Conservation (phyloP, 2,888 invertebrate species). For the Clistopyga incitator region DNA sequence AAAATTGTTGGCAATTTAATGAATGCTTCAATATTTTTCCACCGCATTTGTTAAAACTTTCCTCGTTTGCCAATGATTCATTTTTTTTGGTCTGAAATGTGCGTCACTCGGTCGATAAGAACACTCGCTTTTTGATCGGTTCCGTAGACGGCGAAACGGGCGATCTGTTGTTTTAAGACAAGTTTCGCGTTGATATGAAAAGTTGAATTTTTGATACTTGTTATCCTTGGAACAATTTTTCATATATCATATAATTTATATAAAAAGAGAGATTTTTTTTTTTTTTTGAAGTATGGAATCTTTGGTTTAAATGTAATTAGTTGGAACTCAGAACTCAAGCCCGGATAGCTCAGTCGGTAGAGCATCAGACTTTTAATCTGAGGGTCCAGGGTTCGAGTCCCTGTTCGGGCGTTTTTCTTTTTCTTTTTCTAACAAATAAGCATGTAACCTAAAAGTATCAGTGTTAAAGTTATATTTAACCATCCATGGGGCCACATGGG, state of each 20-base stretch:
- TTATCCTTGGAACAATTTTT: too few relatives aligned
- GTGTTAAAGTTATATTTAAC: background rate
- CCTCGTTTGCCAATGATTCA: background rate
- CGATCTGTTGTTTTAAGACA: too few relatives aligned
- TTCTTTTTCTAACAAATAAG: slow-evolving; percentile 9
- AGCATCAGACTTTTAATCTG: slow-evolving; percentile 84
- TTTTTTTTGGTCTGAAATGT: background rate
- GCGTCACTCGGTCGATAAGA: background rate
- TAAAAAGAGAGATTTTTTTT: too few relatives aligned
- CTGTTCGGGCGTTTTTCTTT: slow-evolving; percentile 81
- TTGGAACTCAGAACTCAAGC: slow-evolving; percentile 61
- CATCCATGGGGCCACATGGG: too few relatives aligned
- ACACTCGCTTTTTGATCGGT: background rate
- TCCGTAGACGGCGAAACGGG: too few relatives aligned
- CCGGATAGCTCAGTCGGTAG: slow-evolving; percentile 84
- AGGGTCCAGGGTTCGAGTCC: slow-evolving; percentile 84
- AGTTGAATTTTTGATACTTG: too few relatives aligned
- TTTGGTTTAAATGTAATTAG: background rate
- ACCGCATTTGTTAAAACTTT: background rate
- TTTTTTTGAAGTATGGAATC: background rate
- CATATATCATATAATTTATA: too few relatives aligned
- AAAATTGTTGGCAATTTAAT: slow-evolving; percentile 25
- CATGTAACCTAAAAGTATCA: background rate
- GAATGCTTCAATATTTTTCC: background rate
- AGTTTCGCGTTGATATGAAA: too few relatives aligned